Evolutionary conservation across 1,140 invertebrate species (phyloP).

Genomic region (Aphidius gifuensis): DNA sequence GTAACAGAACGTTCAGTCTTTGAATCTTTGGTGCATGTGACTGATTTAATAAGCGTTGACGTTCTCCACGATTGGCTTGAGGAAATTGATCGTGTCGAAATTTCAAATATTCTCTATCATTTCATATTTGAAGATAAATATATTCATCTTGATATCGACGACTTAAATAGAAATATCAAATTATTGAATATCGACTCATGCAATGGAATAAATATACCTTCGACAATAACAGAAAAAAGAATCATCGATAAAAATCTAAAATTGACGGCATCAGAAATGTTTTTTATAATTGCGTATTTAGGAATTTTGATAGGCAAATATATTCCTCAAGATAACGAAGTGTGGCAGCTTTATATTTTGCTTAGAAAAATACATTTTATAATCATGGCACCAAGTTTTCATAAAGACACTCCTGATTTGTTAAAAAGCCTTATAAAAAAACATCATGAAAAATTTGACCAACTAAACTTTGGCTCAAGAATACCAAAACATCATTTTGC

Average conservation of each 20-base stretch:
- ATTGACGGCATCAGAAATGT: conserved; percentile 21
- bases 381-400: conserved; percentile 16
- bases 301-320: conserved; percentile 19
- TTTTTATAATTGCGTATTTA: conserved; percentile 19
- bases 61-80: no score
- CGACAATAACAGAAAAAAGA: conserved; percentile 19
- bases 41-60: no score
- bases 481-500: conserved; percentile 25
- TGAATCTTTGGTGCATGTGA: no score
- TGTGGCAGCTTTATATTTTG: conserved; percentile 18
- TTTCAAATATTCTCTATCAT: no score
- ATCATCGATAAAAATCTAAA: conserved; percentile 16
- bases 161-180: conserved; percentile 12
- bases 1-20: no score
- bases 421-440: conserved; percentile 18
- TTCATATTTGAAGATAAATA: no score
- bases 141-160: neutral
- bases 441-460: conserved; percentile 23
- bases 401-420: neutral
- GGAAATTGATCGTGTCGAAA: no score
- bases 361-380: conserved; percentile 17
- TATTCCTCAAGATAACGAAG: conserved; percentile 17
- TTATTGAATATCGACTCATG: conserved; percentile 1
- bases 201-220: conserved; percentile 19
- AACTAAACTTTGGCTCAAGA: conserved; percentile 22